Evolutionary conservation across 2,113 vertebrate genomes (phyloP), one percentile per base, ranked within the genome.

Genomic region (Bombycilla garrulus): DNA sequence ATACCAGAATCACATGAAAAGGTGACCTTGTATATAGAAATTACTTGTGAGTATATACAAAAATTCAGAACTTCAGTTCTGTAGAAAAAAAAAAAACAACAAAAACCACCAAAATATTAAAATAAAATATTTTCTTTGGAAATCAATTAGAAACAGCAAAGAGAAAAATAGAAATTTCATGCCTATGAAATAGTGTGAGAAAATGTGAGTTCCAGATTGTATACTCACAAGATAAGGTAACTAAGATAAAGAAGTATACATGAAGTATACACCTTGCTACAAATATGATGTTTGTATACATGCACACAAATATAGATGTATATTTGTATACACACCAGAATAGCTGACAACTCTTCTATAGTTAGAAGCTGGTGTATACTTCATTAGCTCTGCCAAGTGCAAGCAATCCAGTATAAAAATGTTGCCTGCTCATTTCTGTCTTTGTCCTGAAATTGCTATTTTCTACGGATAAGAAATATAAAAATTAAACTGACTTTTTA

Each of bases 1-100:
- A n/a, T 69, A 38, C 6, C 18, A 58, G 12, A 58, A 5, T 36
- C 21, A 58, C 0, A 0, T 62, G 33, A 69, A 65, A 88, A 71
- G 10, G 56, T 64, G 28, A 23, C 2, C 19, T 31, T 79, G 22
- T 29, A 33, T 14, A 12, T 6, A 65, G 12, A 67, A 88, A 84
- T 57, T 50, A 74, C 2, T 48, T 56, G 31, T 25, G 6, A 6
- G 4, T 72, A 73, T 29, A 60, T 28, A 61, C n/a, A 13, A 81
- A 70, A 78, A 60, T 67, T 48, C 21, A 47, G 15, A 47, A 26
- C 48, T 71, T 80, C 23, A 33, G 11, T 73, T 77, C 16, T 48
- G 19, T 2, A 45, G 23, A 7, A 65, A 79, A 72, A 72, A 77
- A 70, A 66, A 26, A 7, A 21, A n/a, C n/a, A n/a, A n/a, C n/a